phyloP scores from a whole-genome alignment of 2,888 invertebrate genomes.

The Apomyelois bistriatella region DNA sequence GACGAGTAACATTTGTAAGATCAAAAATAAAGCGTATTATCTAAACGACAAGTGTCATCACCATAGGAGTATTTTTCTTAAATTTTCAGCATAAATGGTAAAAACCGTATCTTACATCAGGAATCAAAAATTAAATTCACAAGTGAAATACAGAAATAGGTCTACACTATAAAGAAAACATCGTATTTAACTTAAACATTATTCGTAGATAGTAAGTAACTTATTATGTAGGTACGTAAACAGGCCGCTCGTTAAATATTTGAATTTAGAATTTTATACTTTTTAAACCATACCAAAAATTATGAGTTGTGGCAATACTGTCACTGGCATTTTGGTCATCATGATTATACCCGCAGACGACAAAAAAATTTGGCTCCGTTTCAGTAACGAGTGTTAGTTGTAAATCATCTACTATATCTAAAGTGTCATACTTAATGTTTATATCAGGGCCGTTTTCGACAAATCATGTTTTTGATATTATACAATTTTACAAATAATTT shows the following conservation, averaged over 20 bases:
- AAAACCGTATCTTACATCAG: background rate
- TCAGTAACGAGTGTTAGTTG: slow-evolving; percentile 46
- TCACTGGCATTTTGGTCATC: slow-evolving; percentile 21
- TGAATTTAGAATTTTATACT: no score
- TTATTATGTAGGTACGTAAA: no score
- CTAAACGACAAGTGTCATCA: slow-evolving; percentile 60
- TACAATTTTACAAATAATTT: slow-evolving; percentile 2
- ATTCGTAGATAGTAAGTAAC: no score
- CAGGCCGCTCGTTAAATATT: no score
- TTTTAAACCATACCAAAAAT: no score
- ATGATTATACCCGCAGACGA: slow-evolving; percentile 8
- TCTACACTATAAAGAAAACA: no score
- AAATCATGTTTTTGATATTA: slow-evolving; percentile 10
- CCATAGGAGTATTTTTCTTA: slow-evolving; percentile 47
- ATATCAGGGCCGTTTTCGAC: slow-evolving; percentile 17
- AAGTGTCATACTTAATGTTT: slow-evolving; percentile 40
- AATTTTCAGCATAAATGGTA: no score
- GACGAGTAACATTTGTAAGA: slow-evolving; percentile 75
- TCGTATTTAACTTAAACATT: no score
- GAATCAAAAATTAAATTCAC: no score
- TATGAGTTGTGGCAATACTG: background rate
- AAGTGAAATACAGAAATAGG: no score
- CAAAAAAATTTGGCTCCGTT: slow-evolving; percentile 32
- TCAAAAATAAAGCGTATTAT: slow-evolving; percentile 73
- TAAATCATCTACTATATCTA: slow-evolving; percentile 60